Percentiles rank a stretch among this genome's conserved stretches.
phyloP scores from a whole-genome alignment of 2,113 vertebrate species.

The Bubo scandiacus region DNA sequence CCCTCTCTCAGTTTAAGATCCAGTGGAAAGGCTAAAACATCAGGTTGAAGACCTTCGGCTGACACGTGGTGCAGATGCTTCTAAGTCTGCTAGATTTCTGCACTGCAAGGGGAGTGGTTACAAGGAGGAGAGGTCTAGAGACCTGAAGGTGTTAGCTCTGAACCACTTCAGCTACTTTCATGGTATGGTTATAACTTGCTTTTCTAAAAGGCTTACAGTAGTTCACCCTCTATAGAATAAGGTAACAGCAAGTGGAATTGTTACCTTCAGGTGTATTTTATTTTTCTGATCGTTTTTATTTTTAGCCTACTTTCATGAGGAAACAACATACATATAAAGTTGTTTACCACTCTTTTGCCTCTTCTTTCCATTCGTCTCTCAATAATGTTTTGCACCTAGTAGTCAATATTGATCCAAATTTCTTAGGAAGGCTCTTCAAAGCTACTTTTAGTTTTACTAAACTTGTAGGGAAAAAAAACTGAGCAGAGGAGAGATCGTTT shows the following conservation, averaged over 20 bases:
- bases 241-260: not conserved
- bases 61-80: not conserved
- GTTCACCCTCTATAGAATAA: not conserved
- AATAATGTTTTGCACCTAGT: not conserved
- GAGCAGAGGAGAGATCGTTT: not conserved
- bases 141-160: not conserved
- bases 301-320: not conserved
- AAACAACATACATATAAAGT: not conserved
- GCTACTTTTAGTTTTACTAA: not conserved
- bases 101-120: not conserved
- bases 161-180: not conserved
- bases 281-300: not conserved
- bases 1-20: not conserved
- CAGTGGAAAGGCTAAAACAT: not conserved
- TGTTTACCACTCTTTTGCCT: not conserved
- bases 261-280: not conserved
- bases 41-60: not conserved
- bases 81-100: not conserved
- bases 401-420: not conserved
- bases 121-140: not conserved
- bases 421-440: not conserved
- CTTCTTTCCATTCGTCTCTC: not conserved
- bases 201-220: not conserved
- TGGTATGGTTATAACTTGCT: not conserved
- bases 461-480: too few relatives aligned